Percentiles rank a stretch among this genome's conserved stretches.
Conservation (phyloP, 1,140 invertebrate species). For the Cherax quadricarinatus region DNA sequence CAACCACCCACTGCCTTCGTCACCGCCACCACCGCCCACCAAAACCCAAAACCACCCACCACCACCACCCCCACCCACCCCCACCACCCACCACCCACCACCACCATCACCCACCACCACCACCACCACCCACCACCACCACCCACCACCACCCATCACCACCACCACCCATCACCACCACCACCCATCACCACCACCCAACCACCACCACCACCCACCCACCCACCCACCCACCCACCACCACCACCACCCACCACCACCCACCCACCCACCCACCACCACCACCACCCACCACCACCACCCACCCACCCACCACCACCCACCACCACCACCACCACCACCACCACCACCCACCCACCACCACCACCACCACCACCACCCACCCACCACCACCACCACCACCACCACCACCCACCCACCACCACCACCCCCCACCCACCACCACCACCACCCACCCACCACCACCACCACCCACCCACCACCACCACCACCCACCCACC, state of each 20-base stretch:
- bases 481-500: neutral
- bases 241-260: neutral
- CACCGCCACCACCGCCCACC: neutral
- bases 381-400: neutral
- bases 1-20: no score
- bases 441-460: no score
- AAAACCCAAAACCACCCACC: neutral
- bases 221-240: neutral
- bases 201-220: neutral
- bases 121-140: no score
- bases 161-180: neutral
- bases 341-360: neutral
- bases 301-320: neutral
- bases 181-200: neutral
- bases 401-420: no score
- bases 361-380: neutral
- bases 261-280: no score
- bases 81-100: neutral
- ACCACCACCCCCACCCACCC: neutral
- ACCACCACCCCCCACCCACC: no score
- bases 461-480: neutral
- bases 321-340: no score
- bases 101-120: no score
- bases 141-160: no score
- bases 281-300: no score